Evolutionary conservation across 2,113 vertebrate species (phyloP), one percentile per base, ranked within the genome.

Genomic region (Bagarius yarrelli): DNA sequence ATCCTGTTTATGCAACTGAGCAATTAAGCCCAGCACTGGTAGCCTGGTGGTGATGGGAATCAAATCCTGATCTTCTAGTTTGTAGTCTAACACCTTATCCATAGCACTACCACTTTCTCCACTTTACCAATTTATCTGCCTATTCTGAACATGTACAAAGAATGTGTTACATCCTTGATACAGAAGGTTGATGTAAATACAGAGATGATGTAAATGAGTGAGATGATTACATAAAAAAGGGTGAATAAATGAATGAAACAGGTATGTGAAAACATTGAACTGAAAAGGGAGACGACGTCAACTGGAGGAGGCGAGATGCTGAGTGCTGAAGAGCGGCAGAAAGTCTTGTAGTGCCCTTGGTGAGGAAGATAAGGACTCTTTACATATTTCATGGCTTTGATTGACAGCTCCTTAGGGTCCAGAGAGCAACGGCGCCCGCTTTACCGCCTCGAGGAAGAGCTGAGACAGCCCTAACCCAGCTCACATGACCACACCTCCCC

Each of bases 341-440:
- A 61, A 60, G 61, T 69, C 53, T 76, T n/a, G 79, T 70, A 73
- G 53, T 57, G 75, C 64, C 74, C 69, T 57, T 73, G 75, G 84
- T 79, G 74, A 84, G 81, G 67, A 64, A 87, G 87, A 91, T 89
- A 85, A 86, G 85, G 84, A 72, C 81, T 90, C 88, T 85, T 83
- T 93, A 86, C 91, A 90, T 92, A 91, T 92, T 92, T 94, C 85
- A 92, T 91, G 86, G 66, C 66, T 84, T 66, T 86, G 89, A 86
- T 75, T 88, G 87, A 89, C 84, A 89, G 83, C 82, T 85, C 83
- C 81, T 86, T 57, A 79, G 84, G 81, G 87, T 84, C 72, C 59
- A 64, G 83, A 83, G 81, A 84, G 85, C 36, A 4, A 57, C 85
- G 85, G 84, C 83, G 83, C 85, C 88, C 79, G 32, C 61, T 84